phyloP scores from a whole-genome alignment of 2,797 vertebrate genomes.

The Macroramphosus scolopax region DNA sequence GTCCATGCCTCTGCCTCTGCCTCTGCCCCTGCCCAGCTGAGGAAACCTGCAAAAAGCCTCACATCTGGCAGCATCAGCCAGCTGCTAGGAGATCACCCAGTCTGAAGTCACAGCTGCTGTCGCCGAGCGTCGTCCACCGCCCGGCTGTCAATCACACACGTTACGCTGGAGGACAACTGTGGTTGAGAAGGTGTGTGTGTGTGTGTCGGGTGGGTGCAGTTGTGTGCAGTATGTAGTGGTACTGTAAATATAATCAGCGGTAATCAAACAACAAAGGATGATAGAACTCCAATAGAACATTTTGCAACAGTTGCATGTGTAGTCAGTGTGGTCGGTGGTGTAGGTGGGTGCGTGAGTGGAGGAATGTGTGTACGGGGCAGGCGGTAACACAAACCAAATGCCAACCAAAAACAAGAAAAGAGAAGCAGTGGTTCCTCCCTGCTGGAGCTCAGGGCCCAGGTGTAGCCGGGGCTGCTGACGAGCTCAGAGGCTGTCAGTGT shows the following conservation, averaged over 20 bases:
- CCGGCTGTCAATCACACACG: constrained; percentile 36
- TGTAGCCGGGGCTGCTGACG: not conserved
- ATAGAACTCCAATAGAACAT: too few species aligned
- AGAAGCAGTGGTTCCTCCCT: constrained; percentile 6
- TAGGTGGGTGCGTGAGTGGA: too few species aligned
- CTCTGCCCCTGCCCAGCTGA: constrained; percentile 52
- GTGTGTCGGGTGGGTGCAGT: not conserved
- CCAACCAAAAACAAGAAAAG: not conserved
- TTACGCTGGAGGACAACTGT: constrained; percentile 13
- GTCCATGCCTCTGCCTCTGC: constrained; percentile 41
- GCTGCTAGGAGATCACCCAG: constrained; percentile 17
- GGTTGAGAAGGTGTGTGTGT: not conserved
- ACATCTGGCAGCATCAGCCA: constrained; percentile 45
- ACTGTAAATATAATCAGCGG: too few species aligned
- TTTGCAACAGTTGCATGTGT: too few species aligned
- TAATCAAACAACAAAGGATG: too few species aligned
- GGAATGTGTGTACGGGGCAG: too few species aligned
- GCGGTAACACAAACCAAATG: too few species aligned
- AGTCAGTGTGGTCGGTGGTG: too few species aligned
- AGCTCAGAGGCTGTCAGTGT: too few species aligned
- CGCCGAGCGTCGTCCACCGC: constrained; percentile 30
- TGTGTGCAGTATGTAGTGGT: too few species aligned
- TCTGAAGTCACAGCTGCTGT: constrained; percentile 49
- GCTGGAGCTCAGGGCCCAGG: too few species aligned
- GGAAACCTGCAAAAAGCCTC: constrained; percentile 49